Evolutionary conservation across 2,888 invertebrate species (phyloP), one percentile per base, ranked within the genome.

Genomic region (Junonia oenone): DNA sequence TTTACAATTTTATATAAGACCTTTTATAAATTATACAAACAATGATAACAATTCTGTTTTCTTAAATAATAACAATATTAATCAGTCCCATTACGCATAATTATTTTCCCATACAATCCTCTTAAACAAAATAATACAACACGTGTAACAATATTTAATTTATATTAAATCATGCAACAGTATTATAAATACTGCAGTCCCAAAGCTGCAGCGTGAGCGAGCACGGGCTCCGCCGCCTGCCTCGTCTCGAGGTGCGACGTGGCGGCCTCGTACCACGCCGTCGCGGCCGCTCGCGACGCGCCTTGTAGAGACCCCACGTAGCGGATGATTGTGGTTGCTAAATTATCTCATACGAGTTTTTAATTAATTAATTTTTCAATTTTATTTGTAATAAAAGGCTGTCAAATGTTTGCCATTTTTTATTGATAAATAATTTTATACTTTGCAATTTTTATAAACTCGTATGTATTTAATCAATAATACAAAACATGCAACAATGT

Each of bases 301-400:
- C n/a, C n/a, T n/a, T n/a, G n/a, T 58, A 99, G 87, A 22, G 97
- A 92, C 73, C 95, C 95, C 91, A 97, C 95, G 82, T 97, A 98
- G 54, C 94, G 93, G 8, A 99, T n/a, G n/a, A n/a, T 84, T 0
- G 98, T 96, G 79, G 94, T 93, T 51, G 94, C 93, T 64, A 99
- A 91, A 75, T 99, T 95, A n/a, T 96, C 97, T 52, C 94, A 93
- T 65, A 98, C 95, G 55, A 99, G n/a, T n/a, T n/a, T n/a, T n/a
- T n/a, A n/a, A n/a, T n/a, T n/a, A n/a, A n/a, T n/a, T n/a, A n/a
- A n/a, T n/a, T n/a, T 29, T 3, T 22, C 5, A 22, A 22, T n/a
- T n/a, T n/a, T n/a, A n/a, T n/a, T n/a, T n/a, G n/a, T n/a, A 22
- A 22, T 5, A 22, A 29, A 29, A 5, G 1, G 2, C 1, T 1